Conservation (phyloP, 2,797 vertebrate species). For the Serranus cabrilla region DNA sequence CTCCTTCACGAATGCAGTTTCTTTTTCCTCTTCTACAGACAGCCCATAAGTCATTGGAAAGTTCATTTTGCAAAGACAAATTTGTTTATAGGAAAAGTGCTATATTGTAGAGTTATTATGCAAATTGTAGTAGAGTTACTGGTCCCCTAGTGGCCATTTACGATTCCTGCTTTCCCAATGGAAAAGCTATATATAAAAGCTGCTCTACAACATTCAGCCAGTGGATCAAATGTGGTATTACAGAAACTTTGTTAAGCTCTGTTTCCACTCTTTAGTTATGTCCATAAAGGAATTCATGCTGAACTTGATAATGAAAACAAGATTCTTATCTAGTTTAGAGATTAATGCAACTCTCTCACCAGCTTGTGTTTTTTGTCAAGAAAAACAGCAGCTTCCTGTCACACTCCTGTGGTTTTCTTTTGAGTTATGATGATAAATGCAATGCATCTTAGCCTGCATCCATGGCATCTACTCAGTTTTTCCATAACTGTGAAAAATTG, state of each 20-base stretch:
- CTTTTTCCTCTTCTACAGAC: too few species aligned
- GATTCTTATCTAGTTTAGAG: neutral
- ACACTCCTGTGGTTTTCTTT: neutral
- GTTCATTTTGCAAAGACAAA: too few species aligned
- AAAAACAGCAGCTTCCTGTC: conserved; percentile 1
- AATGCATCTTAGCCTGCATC: neutral
- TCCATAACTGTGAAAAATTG: conserved; percentile 38
- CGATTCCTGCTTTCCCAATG: neutral
- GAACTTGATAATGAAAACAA: neutral
- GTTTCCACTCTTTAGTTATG: neutral
- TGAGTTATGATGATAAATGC: conserved; percentile 23
- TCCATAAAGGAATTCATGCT: neutral
- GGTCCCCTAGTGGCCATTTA: neutral
- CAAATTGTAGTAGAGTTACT: neutral
- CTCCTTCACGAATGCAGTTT: too few species aligned
- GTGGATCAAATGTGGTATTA: neutral
- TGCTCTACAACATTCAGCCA: neutral
- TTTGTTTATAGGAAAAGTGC: too few species aligned
- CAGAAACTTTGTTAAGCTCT: too few species aligned
- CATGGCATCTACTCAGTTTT: conserved; percentile 3
- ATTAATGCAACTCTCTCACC: neutral
- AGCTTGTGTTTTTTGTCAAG: neutral
- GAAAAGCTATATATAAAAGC: too few species aligned
- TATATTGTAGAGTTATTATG: neutral
- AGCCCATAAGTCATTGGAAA: too few species aligned